Base-by-base conservation (phyloP, 2,888 invertebrate genomes). In the Drosophila mulleri region DNA sequence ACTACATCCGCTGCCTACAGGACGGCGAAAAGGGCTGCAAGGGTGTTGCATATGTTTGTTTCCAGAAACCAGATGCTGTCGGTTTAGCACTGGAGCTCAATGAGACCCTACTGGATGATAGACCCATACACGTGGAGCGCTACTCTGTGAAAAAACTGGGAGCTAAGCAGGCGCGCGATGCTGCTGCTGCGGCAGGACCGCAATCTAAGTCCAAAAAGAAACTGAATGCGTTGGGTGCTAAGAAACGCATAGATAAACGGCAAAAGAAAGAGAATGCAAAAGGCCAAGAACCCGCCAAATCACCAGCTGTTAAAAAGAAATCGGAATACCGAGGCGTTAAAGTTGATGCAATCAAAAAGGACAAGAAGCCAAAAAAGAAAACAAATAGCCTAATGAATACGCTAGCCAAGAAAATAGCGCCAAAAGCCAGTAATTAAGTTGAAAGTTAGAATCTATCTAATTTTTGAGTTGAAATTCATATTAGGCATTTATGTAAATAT, bases 381-480 rank as follows among this genome's bases (percentile, higher is more conserved):
- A 71, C 75, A 0, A 89, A 88, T n/a, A 82, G 72, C 39, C 78
- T 88, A 56, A 75, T 91, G 75, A 80, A 83, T 20, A 77, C 83
- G 8, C 64, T 93, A 65, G 92, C 92, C 5, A 92, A 90, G 61
- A 93, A 92, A 83, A 92, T 93, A 66, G 93, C 93, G 2, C 93
- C 93, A 11, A 83, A 82, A 35, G 26, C 32, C 4, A 80, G 66
- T 37, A 83, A 66, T 14, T 86, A 39, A 72, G 14, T 41, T 59
- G 12, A 35, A 23, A 26, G 2, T 23, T 12, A 58, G 16, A n/a
- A 37, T 16, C 39, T 11, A n/a, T 39, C n/a, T 18, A 26, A 37
- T 58, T 37, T 37, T 9, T 50, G 20, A 50, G 9, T 50, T 52
- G 12, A 41, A 26, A 41, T 58, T 63, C 26, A 53, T 54, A 39